Evolutionary conservation across 2,113 vertebrate genomes (phyloP).

Genomic region (Syngnathoides biaculeatus): DNA sequence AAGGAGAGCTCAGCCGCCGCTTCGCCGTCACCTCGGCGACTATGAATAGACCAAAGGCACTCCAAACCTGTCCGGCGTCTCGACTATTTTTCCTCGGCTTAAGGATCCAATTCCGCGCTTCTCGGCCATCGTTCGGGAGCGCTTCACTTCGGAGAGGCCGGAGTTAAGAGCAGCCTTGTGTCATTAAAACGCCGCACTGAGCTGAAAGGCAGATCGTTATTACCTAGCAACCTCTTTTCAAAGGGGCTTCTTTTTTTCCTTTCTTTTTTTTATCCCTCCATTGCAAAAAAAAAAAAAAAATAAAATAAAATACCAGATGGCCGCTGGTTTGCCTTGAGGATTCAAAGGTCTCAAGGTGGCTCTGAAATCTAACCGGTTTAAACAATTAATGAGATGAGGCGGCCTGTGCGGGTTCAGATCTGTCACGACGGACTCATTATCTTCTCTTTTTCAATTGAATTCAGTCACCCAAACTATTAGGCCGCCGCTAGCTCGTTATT

Average conservation of each 20-base stretch:
- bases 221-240: not conserved
- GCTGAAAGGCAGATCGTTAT: constrained; percentile 2
- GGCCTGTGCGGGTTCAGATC: constrained; percentile 27
- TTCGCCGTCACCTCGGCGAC: constrained; percentile 2
- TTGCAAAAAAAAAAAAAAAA: too few species aligned
- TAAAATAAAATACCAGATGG: not conserved
- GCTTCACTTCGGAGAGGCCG: not conserved
- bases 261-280: not conserved
- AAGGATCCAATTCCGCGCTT: not conserved
- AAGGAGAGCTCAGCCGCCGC: constrained; percentile 12
- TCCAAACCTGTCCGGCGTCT: constrained; percentile 6
- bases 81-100: not conserved
- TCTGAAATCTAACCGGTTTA: constrained; percentile 32
- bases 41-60: constrained; percentile 8
- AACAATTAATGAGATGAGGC: constrained; percentile 49
- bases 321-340: constrained; percentile 6
- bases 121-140: not conserved
- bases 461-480: constrained; percentile 27
- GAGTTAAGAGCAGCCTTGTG: not conserved
- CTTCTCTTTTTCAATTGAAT: constrained; percentile 35
- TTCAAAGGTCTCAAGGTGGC: constrained; percentile 13
- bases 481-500: constrained; percentile 30
- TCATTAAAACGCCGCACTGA: not conserved
- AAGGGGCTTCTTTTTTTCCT: too few species aligned
- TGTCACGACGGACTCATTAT: constrained; percentile 42